Evolutionary conservation across 2,797 vertebrate species (phyloP).

Genomic region (Alca torda): DNA sequence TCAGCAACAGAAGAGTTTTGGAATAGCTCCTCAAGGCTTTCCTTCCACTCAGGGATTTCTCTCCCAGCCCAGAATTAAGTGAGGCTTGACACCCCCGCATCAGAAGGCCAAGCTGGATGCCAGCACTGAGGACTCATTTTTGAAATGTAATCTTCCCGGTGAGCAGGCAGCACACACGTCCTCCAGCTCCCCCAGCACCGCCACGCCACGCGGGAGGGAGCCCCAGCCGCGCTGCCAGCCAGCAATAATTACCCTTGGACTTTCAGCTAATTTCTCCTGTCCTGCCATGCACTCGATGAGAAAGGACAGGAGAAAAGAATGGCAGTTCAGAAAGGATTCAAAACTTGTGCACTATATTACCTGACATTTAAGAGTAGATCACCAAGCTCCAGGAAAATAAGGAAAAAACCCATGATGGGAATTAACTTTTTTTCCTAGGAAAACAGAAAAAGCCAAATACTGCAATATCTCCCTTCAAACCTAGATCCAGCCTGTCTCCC

Average conservation of each 20-base stretch:
- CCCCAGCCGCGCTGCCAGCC: not conserved
- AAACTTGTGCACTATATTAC: not conserved
- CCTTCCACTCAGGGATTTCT: not conserved
- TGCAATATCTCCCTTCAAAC: not conserved
- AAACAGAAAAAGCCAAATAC: not conserved
- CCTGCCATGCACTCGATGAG: not conserved
- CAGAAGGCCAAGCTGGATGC: not conserved
- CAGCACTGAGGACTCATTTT: not conserved
- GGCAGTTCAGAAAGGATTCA: not conserved
- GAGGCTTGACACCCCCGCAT: not conserved
- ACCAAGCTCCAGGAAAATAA: not conserved
- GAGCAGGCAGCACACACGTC: not conserved
- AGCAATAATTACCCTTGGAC: not conserved
- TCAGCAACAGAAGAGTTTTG: not conserved
- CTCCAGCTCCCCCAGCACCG: not conserved
- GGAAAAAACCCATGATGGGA: not conserved
- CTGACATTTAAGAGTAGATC: not conserved
- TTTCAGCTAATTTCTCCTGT: not conserved
- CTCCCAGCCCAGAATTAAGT: not conserved
- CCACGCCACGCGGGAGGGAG: accelerated
- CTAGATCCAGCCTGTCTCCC: not conserved
- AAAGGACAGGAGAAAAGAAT: not conserved
- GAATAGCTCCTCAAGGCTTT: not conserved
- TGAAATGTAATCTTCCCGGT: not conserved
- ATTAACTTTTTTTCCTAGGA: not conserved